phyloP scores from a whole-genome alignment of 2,113 vertebrate genomes.

The Odocoileus hemionus region DNA sequence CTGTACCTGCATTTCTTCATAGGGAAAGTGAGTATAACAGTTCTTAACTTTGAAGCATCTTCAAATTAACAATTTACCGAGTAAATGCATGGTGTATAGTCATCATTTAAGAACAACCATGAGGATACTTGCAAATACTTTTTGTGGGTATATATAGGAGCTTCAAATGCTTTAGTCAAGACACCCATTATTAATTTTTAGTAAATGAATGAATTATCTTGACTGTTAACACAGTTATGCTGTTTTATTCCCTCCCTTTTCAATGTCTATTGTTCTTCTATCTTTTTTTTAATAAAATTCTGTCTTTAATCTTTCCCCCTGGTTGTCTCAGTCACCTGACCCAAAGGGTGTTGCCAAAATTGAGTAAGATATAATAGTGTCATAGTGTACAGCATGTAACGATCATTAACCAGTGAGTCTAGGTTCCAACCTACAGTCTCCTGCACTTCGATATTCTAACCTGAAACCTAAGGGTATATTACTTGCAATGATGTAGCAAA shows the following conservation, averaged over 20 bases:
- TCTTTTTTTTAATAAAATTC: neutral
- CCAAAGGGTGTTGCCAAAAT: neutral
- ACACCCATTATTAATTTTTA: neutral
- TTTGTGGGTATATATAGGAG: neutral
- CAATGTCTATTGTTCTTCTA: neutral
- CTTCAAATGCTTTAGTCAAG: neutral
- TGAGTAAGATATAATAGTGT: neutral
- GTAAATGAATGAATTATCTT: neutral
- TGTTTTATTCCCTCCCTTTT: neutral
- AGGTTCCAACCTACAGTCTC: neutral
- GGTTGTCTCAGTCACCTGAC: neutral
- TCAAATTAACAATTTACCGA: neutral
- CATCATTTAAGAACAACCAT: neutral
- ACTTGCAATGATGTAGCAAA: neutral
- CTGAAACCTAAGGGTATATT: neutral
- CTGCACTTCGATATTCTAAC: neutral
- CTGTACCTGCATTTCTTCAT: neutral
- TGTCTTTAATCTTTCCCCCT: neutral
- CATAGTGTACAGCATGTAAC: rapidly evolving
- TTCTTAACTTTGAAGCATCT: neutral
- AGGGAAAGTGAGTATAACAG: neutral
- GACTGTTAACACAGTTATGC: neutral
- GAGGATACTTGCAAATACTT: too few species aligned
- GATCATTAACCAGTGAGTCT: neutral
- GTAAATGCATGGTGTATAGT: neutral